Conservation (phyloP, 2,888 invertebrate genomes). For the Cerceris rybyensis region DNA sequence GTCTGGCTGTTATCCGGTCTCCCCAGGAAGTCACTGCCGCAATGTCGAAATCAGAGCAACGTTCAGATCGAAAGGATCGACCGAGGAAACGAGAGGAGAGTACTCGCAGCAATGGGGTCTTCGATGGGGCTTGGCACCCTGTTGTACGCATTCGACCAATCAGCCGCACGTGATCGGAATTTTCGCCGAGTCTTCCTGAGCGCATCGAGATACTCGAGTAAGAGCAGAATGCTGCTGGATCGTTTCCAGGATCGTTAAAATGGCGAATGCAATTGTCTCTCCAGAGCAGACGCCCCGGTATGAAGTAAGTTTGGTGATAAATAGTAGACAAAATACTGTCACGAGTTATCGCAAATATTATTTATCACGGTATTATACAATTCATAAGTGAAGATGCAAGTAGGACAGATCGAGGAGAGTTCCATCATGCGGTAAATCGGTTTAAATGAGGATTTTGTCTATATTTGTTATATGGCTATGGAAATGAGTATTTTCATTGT, state of each 20-base stretch:
- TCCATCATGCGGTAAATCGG: too few relatives aligned
- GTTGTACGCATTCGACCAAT: conserved; percentile 59
- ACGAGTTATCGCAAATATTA: background rate
- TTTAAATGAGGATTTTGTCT: too few relatives aligned
- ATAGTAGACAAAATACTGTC: background rate
- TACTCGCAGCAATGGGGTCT: conserved; percentile 1
- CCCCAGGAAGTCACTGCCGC: background rate
- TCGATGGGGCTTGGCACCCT: conserved; percentile 37
- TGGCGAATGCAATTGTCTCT: conserved; percentile 31
- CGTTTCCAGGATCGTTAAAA: conserved; percentile 60
- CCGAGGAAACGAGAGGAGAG: conserved; percentile 10
- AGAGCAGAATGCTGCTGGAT: conserved; percentile 48
- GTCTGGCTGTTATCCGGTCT: background rate
- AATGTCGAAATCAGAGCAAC: conserved; percentile 36
- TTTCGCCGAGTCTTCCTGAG: conserved; percentile 23
- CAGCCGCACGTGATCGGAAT: conserved; percentile 69
- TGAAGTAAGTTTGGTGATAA: conserved; percentile 17
- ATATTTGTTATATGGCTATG: too few relatives aligned
- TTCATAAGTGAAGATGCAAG: background rate
- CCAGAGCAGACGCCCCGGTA: conserved; percentile 20
- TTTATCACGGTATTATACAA: background rate
- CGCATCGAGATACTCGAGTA: conserved; percentile 20
- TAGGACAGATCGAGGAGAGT: too few relatives aligned
- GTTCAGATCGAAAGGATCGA: conserved; percentile 13
- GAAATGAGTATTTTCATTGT: too few relatives aligned